phyloP scores from a whole-genome alignment of 1,140 invertebrate genomes.

The Cecropterus lyciades region DNA sequence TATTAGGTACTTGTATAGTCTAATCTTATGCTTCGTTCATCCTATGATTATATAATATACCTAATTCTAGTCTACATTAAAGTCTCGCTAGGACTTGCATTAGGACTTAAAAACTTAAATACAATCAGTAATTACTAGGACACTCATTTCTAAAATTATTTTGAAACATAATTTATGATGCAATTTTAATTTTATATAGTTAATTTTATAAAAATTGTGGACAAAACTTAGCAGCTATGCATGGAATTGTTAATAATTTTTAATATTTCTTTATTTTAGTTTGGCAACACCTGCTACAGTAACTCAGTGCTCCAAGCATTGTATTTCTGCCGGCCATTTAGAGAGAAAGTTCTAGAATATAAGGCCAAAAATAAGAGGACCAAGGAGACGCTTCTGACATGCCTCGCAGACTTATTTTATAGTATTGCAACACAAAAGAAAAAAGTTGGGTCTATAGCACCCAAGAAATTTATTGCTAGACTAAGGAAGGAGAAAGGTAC shows the following conservation, averaged over 20 bases:
- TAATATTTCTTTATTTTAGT: constrained; percentile 88
- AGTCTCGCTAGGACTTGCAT: no score
- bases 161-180: no score
- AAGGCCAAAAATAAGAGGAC: constrained; percentile 98
- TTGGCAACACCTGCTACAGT: constrained; percentile 99
- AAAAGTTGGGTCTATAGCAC: constrained; percentile 99
- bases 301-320: constrained; percentile 99
- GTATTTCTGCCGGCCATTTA: constrained; percentile 99
- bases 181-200: no score
- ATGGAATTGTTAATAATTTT: background rate
- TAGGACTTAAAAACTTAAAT: no score
- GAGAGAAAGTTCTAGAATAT: constrained; percentile 99
- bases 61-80: no score
- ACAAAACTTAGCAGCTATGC: no score
- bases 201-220: no score
- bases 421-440: constrained; percentile 99
- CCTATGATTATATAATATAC: no score
- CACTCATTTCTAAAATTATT: no score
- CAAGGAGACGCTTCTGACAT: constrained; percentile 98
- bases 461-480: constrained; percentile 99
- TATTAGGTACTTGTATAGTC: no score
- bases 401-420: constrained; percentile 99
- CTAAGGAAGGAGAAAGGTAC: constrained; percentile 99
- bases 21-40: no score
- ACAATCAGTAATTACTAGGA: no score